Evolutionary conservation across 2,113 vertebrate species (phyloP).

Genomic region (Dermatemys mawii): DNA sequence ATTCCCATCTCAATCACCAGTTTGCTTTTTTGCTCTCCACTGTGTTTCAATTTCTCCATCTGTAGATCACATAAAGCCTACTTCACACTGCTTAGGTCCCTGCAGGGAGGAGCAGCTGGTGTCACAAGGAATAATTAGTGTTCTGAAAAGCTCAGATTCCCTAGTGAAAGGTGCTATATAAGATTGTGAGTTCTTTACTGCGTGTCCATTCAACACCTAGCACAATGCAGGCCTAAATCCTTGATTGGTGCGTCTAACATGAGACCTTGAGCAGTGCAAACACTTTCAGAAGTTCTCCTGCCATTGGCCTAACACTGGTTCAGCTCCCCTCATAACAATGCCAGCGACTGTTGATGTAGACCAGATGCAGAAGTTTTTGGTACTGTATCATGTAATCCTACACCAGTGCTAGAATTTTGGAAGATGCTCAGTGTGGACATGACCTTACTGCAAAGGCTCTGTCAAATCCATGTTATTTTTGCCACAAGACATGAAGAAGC

Average conservation of each 20-base stretch:
- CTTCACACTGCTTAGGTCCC: neutral
- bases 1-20: neutral
- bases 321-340: neutral
- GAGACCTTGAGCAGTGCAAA: neutral
- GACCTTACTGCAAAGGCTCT: rapidly evolving
- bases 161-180: neutral
- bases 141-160: neutral
- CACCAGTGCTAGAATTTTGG: neutral
- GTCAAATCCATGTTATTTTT: neutral
- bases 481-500: neutral
- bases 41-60: neutral
- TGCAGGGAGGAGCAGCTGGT: neutral
- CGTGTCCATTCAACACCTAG: neutral
- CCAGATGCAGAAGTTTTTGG: neutral
- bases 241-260: neutral
- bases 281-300: neutral
- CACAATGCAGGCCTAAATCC: neutral
- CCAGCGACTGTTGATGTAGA: neutral
- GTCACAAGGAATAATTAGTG: neutral
- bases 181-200: rapidly evolving
- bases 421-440: neutral
- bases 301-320: neutral
- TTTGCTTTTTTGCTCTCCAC: neutral
- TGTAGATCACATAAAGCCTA: neutral
- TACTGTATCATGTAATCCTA: neutral